Base-by-base conservation (phyloP, 2,888 invertebrate genomes). In the Mimas tiliae region DNA sequence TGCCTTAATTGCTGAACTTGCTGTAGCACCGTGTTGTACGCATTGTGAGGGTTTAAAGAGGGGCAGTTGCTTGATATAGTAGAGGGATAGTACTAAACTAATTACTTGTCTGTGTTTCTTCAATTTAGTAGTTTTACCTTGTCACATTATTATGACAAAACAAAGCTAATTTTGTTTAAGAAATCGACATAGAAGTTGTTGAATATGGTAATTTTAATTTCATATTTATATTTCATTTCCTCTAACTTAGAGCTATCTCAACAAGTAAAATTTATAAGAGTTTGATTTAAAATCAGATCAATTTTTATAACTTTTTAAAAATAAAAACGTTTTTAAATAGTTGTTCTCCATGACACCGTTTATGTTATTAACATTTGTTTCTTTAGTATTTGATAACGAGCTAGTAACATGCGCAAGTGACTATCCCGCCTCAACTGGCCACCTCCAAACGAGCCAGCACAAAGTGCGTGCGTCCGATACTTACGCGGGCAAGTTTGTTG, bases 1-100 rank as follows among this genome's bases (percentile, higher is more conserved):
- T 52, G 62, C 76, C 80, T 81, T 91, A 90, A 91, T 91, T 90
- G 88, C 79, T 80, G 77, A 78, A 77, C 71, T 77, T 77, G 64
- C 70, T 69, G 70, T 70, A 74, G 38, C n/a, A 80, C 80, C 76
- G 79, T 81, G 77, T 74, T 70, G 71, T 74, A 72, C 74, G 74
- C 70, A 65, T 51, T 67, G 65, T 65, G 63, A 65, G 48, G 19
- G 45, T 65, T 64, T 66, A 16, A 38, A 53, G 45, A n/a, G 33
- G 27, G 48, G 3, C 9, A 48, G 63, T 48, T 8, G 21, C 63
- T 63, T 16, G 63, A 19, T 21, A n/a, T n/a, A n/a, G n/a, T n/a
- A 9, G n/a, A 12, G 4, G 27, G 27, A 27, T 27, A 27, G 27
- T 33, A 33, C 8, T 27, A 45, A 9, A 34, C 9, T 42, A 6